phyloP scores from a whole-genome alignment of 2,888 invertebrate species.

The Girardia tigrina region DNA sequence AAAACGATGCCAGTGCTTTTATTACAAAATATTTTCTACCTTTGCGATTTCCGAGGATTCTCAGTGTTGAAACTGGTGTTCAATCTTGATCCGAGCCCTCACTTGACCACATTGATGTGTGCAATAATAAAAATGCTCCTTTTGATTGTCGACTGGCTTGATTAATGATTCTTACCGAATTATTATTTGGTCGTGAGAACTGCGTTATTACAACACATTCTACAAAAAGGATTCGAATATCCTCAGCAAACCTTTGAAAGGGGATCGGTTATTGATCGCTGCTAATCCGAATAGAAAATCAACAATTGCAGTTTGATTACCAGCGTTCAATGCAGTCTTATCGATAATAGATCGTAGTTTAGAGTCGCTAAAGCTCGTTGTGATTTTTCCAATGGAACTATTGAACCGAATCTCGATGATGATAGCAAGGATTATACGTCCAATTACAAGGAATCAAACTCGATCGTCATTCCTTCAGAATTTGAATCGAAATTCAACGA shows the following conservation, averaged over 20 bases:
- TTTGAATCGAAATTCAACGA: too few species aligned
- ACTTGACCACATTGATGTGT: neutral
- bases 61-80: neutral
- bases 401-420: too few species aligned
- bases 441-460: too few species aligned
- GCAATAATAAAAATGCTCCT: neutral
- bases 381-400: too few species aligned
- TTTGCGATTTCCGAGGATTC: conserved; percentile 12
- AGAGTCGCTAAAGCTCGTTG: too few species aligned
- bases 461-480: too few species aligned
- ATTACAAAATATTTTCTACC: conserved; percentile 1
- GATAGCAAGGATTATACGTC: too few species aligned
- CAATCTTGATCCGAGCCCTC: conserved; percentile 2
- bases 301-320: too few species aligned
- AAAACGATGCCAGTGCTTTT: neutral
- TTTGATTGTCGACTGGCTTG: neutral
- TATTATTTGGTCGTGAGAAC: neutral
- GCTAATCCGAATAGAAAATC: neutral
- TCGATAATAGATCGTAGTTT: too few species aligned
- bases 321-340: too few species aligned
- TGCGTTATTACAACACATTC: neutral
- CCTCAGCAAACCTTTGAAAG: neutral
- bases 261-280: neutral
- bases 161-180: neutral
- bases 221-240: neutral